Percentiles rank a stretch among this genome's conserved stretches.
phyloP scores from a whole-genome alignment of 1,140 invertebrate genomes.

The Drosophila obscura region DNA sequence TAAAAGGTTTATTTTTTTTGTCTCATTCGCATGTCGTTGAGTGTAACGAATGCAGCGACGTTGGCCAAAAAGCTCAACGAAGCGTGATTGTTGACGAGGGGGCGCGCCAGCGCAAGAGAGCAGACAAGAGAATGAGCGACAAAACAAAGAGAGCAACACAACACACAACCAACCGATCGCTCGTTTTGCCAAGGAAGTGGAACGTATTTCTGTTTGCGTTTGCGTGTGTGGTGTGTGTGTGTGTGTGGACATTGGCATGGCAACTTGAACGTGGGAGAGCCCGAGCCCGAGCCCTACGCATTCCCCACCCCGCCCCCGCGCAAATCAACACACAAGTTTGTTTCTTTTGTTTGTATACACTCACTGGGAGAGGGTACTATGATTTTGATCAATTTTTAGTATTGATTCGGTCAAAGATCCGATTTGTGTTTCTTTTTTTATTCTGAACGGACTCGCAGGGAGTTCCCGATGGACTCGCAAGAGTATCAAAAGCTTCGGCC shows the following conservation, averaged over 20 bases:
- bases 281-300: conserved; percentile 73
- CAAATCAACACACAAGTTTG: conserved; percentile 42
- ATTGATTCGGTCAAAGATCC: no score
- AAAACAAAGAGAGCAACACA: conserved; percentile 17
- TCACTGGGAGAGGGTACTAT: no score
- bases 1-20: background rate
- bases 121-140: conserved; percentile 9
- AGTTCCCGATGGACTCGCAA: no score
- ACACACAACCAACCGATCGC: conserved; percentile 21
- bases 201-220: conserved; percentile 34
- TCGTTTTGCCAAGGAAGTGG: conserved; percentile 63
- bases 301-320: conserved; percentile 5
- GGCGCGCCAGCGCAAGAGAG: conserved; percentile 1
- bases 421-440: background rate
- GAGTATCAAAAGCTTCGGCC: no score
- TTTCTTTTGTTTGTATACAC: conserved; percentile 25
- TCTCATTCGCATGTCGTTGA: background rate
- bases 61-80: conserved; percentile 68
- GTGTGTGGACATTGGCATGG: conserved; percentile 42
- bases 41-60: conserved; percentile 30
- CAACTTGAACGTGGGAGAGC: conserved; percentile 73
- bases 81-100: conserved; percentile 38
- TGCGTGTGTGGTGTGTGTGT: background rate
- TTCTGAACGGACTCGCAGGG: no score
- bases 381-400: no score